Evolutionary conservation across 2,797 vertebrate species (phyloP), one percentile per base, ranked within the genome.

Genomic region (Kryptopterus vitreolus): DNA sequence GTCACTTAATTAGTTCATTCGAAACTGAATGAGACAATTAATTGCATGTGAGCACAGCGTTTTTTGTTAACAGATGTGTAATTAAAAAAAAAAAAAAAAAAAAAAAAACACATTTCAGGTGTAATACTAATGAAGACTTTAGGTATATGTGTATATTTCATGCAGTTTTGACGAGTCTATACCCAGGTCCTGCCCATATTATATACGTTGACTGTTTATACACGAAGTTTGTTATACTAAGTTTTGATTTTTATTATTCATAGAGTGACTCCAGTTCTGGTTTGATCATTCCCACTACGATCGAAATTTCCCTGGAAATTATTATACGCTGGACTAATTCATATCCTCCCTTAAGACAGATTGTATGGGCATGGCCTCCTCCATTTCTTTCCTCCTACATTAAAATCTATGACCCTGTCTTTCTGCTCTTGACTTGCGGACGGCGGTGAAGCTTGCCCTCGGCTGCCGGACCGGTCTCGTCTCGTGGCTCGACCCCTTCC

Each of bases 371-470:
- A 79, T 65, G 81, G 33, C 76, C 62, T 72, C 78, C 59, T 68
- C 13, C 58, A 38, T 57, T 79, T 77, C 35, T 79, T 55, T 69
- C 55, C 55, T 82, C 33, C 80, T 88, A 85, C 82, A 78, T 90
- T 87, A 87, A 75, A n/a, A 86, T 78, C 69, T 73, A 24, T 71
- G 81, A 80, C 76, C 75, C 74, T 77, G 46, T 82, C 59, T 83
- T 66, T 84, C 13, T 61, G 59, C 71, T 66, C 87, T 88, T 92
- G 69, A 70, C 69, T 80, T 68, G 55, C 66, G 81, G 79, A 86
- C 77, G 43, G 86, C 87, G 90, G 86, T 88, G 91, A 94, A 94
- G 92, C 85, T 87, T 91, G 59, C 90, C 91, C 91, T 91, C 91
- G 81, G 91, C 90, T 85, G 89, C 90, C 85, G 90, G 91, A 93